These are phyloP conservation scores for Tapirus terrestris DNA, from an alignment of 2,113 vertebrate genomes.

Conservation along the genomic window DNA sequence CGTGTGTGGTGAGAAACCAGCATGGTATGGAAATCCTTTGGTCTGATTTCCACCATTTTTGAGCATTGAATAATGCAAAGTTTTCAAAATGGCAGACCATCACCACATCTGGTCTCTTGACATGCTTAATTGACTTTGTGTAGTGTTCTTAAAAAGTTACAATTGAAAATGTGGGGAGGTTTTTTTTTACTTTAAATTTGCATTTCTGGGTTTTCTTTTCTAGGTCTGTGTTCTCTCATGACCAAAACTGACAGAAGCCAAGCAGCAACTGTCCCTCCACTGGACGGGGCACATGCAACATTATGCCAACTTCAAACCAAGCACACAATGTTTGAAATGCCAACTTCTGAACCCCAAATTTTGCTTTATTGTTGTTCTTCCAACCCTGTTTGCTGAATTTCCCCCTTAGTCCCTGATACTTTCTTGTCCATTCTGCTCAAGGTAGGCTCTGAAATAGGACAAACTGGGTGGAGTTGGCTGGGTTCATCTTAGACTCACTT, in stretches of 20 bases:
- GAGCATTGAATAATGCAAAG: neutral
- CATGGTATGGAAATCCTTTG: neutral
- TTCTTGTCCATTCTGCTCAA: conserved; percentile 16
- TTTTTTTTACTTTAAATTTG: neutral
- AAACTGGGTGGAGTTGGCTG: neutral
- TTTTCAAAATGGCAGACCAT: neutral
- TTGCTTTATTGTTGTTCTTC: neutral
- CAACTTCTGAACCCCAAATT: neutral
- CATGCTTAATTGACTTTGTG: neutral
- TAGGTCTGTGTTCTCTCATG: neutral
- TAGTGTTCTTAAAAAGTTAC: conserved; percentile 5
- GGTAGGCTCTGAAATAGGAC: neutral
- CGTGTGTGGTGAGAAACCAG: neutral
- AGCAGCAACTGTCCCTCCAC: neutral
- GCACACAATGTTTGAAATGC: neutral
- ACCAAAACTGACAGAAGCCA: neutral
- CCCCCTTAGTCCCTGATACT: neutral
- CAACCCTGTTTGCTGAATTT: neutral
- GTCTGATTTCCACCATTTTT: neutral
- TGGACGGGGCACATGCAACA: accelerated
- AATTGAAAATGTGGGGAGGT: neutral
- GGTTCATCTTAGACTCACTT: neutral
- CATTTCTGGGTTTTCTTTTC: conserved; percentile 19
- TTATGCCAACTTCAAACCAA: neutral
- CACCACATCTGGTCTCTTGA: neutral